phyloP scores from a whole-genome alignment of 2,113 vertebrate species.

The Neogobius melanostomus region DNA sequence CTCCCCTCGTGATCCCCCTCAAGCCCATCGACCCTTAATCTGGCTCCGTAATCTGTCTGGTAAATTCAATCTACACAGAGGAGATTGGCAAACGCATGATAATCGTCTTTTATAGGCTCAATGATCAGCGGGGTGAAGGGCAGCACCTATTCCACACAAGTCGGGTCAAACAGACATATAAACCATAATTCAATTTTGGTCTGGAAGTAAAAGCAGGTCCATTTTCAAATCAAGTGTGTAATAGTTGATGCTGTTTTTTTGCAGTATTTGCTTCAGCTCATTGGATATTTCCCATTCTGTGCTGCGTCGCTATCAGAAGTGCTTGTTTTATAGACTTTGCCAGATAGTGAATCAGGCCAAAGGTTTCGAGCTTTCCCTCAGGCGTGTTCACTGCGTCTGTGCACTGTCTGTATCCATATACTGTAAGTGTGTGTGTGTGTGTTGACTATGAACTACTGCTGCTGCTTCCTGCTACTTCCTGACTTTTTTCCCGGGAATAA shows the following conservation, averaged over 20 bases:
- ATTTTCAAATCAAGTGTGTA: not conserved
- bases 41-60: constrained; percentile 62
- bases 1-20: constrained; percentile 8
- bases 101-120: constrained; percentile 49
- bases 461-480: constrained; percentile 73
- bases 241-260: not conserved
- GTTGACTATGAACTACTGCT: constrained; percentile 46
- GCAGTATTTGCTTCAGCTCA: no score
- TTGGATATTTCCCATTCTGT: constrained; percentile 27
- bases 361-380: constrained; percentile 52
- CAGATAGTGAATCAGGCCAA: constrained; percentile 55
- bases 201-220: not conserved
- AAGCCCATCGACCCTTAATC: constrained; percentile 49
- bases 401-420: constrained; percentile 23
- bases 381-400: constrained; percentile 37
- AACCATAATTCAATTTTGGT: not conserved
- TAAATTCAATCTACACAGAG: constrained; percentile 58
- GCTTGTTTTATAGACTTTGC: constrained; percentile 51
- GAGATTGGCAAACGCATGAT: constrained; percentile 45
- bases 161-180: not conserved
- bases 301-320: constrained; percentile 17
- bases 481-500: constrained; percentile 79
- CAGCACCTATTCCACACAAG: constrained; percentile 13
- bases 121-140: constrained; percentile 24
- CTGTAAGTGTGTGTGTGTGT: not conserved